Percentiles rank a stretch among this genome's conserved stretches.
phyloP scores from a whole-genome alignment of 1,140 invertebrate species.

The Bombus superbus region DNA sequence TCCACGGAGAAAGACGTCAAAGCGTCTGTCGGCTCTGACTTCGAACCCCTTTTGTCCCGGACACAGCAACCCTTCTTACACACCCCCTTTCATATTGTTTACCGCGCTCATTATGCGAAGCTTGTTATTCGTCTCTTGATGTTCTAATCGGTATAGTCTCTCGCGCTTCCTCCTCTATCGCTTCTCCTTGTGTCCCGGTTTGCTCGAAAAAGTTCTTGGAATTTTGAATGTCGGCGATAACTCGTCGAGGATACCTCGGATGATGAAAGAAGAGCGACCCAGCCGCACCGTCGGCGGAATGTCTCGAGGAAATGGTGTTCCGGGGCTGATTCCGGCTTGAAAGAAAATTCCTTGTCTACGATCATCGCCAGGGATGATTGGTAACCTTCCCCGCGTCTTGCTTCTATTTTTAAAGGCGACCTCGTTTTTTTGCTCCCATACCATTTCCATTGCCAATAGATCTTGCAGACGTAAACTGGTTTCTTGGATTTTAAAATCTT shows the following conservation, averaged over 20 bases:
- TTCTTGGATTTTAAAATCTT: too few relatives aligned
- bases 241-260: slow-evolving; percentile 35
- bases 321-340: slow-evolving; percentile 46
- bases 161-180: background rate
- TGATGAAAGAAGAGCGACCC: slow-evolving; percentile 48
- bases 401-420: background rate
- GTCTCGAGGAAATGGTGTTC: slow-evolving; percentile 57
- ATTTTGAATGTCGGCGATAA: slow-evolving; percentile 63
- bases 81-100: slow-evolving; percentile 72
- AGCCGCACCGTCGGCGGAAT: slow-evolving; percentile 37
- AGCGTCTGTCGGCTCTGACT: slow-evolving; percentile 62
- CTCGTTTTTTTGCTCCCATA: background rate
- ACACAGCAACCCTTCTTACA: slow-evolving; percentile 30
- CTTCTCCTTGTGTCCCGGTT: background rate
- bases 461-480: background rate
- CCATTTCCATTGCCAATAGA: too few relatives aligned
- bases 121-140: slow-evolving; percentile 61
- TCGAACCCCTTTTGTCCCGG: slow-evolving; percentile 55
- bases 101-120: slow-evolving; percentile 63
- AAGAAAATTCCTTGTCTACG: slow-evolving; percentile 53
- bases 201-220: slow-evolving; percentile 43
- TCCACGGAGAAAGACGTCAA: slow-evolving; percentile 76
- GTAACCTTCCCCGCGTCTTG: background rate
- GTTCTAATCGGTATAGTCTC: slow-evolving; percentile 65
- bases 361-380: slow-evolving; percentile 49